Conservation (phyloP, 2,888 invertebrate genomes). For the Luperina nickerlii region DNA sequence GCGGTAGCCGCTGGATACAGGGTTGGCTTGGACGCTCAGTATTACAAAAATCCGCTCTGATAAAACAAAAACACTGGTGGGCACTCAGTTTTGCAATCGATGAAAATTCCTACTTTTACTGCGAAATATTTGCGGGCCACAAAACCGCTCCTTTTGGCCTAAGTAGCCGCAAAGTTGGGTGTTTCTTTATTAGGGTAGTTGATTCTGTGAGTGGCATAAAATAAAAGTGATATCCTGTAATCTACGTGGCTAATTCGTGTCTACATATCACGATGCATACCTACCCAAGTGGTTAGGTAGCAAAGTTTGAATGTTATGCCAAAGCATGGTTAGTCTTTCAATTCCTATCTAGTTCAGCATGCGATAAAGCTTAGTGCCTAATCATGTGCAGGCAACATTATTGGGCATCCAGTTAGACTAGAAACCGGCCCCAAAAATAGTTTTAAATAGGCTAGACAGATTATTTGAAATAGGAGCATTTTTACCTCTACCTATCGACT, state of each 20-base stretch:
- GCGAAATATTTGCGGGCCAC: constrained; percentile 6
- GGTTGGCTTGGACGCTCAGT: constrained; percentile 28
- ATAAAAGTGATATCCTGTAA: neutral
- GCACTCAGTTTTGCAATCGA: constrained; percentile 32
- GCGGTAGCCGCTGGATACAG: constrained; percentile 70
- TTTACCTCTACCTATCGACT: neutral
- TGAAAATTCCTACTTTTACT: constrained; percentile 27
- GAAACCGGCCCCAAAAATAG: neutral
- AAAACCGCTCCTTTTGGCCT: constrained; percentile 6
- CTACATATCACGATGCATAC: neutral
- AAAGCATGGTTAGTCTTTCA: too few relatives aligned
- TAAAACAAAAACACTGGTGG: constrained; percentile 43
- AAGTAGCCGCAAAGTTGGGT: constrained; percentile 6
- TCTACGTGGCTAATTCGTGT: neutral
- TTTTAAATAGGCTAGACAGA: too few relatives aligned
- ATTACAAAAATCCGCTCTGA: constrained; percentile 44
- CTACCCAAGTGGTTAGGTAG: neutral
- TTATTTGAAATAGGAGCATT: too few relatives aligned
- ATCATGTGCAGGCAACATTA: neutral
- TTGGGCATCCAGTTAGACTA: neutral
- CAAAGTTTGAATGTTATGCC: neutral
- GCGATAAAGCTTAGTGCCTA: neutral
- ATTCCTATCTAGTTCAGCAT: neutral
- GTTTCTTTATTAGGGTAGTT: constrained; percentile 8
- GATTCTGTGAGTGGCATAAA: neutral